Evolutionary conservation across 2,888 invertebrate genomes (phyloP).

Genomic region (Pristionchus maxplancki): DNA sequence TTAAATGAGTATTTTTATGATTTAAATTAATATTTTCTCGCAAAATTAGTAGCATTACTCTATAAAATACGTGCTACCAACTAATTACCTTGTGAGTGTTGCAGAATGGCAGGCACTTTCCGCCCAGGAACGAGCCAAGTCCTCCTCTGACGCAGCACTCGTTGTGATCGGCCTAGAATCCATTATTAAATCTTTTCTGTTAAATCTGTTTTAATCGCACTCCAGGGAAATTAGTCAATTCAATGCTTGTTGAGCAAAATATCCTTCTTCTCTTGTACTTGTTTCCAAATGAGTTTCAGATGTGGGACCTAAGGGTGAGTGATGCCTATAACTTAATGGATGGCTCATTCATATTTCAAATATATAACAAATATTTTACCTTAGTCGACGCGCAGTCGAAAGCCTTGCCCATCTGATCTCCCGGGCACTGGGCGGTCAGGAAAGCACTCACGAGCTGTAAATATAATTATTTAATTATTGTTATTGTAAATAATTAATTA

Average conservation of each 20-base stretch:
- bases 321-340: no score
- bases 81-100: constrained; percentile 64
- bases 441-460: constrained; percentile 72
- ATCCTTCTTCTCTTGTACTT: no score
- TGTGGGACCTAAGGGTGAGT: no score
- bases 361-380: constrained; percentile 47
- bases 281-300: no score
- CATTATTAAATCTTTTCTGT: background rate
- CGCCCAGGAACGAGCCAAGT: constrained; percentile 66
- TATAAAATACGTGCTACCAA: no score
- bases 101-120: constrained; percentile 75
- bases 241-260: no score
- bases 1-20: background rate
- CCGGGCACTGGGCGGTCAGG: constrained; percentile 73
- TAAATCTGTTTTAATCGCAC: no score
- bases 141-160: constrained; percentile 68
- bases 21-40: background rate
- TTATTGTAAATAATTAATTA: no score
- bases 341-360: no score
- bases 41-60: no score
- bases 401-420: constrained; percentile 72
- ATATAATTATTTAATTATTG: background rate
- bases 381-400: constrained; percentile 74
- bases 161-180: constrained; percentile 64
- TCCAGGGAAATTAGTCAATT: no score